Percentiles rank a stretch among this genome's conserved stretches.
Evolutionary conservation across 2,797 vertebrate genomes (phyloP).

Genomic region (Spondyliosoma cantharus): DNA sequence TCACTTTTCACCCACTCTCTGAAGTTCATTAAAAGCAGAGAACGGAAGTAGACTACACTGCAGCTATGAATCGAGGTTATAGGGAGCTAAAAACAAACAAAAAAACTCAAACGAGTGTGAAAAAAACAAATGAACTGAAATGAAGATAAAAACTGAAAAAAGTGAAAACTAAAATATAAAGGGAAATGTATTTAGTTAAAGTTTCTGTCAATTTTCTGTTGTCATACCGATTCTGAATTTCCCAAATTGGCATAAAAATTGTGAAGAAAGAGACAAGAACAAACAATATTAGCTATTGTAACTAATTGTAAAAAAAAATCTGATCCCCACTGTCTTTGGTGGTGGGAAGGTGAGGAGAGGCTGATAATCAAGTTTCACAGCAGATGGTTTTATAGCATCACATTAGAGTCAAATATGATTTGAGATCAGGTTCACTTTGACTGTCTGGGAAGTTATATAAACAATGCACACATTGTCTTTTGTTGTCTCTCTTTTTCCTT

Average conservation of each 20-base stretch:
- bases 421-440: background rate
- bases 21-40: constrained; percentile 78
- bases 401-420: background rate
- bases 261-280: too few species aligned
- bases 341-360: background rate
- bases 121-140: too few species aligned
- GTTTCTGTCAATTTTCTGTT: too few species aligned
- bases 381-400: background rate
- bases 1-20: constrained; percentile 69
- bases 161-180: too few species aligned
- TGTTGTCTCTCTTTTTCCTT: background rate
- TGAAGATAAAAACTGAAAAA: too few species aligned
- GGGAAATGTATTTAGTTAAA: too few species aligned
- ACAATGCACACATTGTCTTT: background rate
- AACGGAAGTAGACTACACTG: constrained; percentile 39
- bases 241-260: too few species aligned
- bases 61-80: background rate
- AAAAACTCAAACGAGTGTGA: too few species aligned
- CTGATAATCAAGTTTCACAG: background rate
- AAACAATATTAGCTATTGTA: too few species aligned
- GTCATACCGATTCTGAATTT: too few species aligned
- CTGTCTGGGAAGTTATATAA: background rate
- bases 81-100: too few species aligned
- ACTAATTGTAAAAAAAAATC: background rate
- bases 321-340: background rate